Evolutionary conservation across 2,113 vertebrate genomes (phyloP).

Genomic region (Leucopsar rothschildi): DNA sequence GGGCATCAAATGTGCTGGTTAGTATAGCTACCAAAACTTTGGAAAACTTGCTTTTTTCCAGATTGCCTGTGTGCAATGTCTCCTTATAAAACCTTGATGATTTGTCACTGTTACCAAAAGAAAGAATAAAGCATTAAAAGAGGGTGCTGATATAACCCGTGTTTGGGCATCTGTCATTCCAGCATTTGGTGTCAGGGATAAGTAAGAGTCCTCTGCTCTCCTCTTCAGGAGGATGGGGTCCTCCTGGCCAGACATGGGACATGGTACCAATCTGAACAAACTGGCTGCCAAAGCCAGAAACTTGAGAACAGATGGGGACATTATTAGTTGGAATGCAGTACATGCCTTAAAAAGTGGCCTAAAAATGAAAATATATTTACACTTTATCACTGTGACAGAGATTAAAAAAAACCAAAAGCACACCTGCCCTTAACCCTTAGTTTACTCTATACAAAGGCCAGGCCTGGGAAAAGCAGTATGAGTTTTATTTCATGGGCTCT

Average conservation of each 20-base stretch:
- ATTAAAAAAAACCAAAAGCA: too few species aligned
- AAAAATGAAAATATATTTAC: background rate
- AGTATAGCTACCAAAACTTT: background rate
- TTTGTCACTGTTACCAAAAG: background rate
- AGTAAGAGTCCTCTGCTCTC: background rate
- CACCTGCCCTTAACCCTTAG: too few species aligned
- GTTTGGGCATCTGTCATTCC: background rate
- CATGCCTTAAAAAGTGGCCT: background rate
- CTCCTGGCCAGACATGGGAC: background rate
- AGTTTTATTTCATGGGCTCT: background rate
- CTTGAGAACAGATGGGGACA: background rate
- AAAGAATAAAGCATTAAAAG: background rate
- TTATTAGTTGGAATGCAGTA: background rate
- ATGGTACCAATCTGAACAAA: background rate
- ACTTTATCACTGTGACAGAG: background rate
- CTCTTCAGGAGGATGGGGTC: too few species aligned
- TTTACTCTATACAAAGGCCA: background rate
- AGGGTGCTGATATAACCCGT: background rate
- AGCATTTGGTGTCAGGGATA: background rate
- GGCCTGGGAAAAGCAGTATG: background rate
- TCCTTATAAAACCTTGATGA: background rate
- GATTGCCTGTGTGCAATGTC: background rate
- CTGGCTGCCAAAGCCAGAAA: background rate
- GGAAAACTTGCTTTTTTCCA: background rate
- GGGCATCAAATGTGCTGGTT: background rate